Percentiles rank a stretch among this genome's conserved stretches.
These are phyloP conservation scores for Rotaria macrura DNA, from an alignment of 2,888 invertebrate species.

Conservation along the genomic window DNA sequence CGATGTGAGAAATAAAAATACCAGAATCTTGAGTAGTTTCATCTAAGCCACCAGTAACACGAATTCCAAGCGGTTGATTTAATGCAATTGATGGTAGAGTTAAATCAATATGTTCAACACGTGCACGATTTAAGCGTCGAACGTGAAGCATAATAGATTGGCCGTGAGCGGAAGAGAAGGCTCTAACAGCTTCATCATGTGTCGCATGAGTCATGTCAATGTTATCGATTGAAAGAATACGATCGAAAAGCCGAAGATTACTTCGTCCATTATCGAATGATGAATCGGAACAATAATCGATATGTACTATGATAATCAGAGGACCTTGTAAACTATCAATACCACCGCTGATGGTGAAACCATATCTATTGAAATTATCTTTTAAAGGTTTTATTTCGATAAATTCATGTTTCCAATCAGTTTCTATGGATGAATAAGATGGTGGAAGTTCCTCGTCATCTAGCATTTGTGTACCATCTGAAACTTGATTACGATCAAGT, in stretches of 20 bases:
- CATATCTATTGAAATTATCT: neutral
- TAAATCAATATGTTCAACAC: neutral
- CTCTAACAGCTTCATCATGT: neutral
- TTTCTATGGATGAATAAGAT: neutral
- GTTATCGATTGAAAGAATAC: neutral
- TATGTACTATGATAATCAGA: neutral
- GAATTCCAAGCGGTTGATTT: neutral
- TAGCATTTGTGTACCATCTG: neutral
- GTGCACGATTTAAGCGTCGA: neutral
- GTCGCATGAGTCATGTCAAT: neutral
- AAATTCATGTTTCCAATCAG: neutral
- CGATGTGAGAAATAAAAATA: neutral
- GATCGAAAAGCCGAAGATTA: neutral
- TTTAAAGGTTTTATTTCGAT: neutral
- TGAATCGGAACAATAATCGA: neutral
- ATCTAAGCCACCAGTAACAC: neutral
- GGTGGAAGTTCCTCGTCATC: neutral
- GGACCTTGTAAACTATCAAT: neutral
- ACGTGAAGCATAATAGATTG: neutral
- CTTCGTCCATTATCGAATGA: neutral
- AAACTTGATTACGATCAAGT: neutral
- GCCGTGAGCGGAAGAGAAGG: neutral
- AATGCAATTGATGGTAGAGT: neutral
- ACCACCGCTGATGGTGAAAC: neutral
- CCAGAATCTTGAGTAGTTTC: neutral